Evolutionary conservation across 2,797 vertebrate species (phyloP), one percentile per base, ranked within the genome.

Genomic region (Enteromius treurensis): DNA sequence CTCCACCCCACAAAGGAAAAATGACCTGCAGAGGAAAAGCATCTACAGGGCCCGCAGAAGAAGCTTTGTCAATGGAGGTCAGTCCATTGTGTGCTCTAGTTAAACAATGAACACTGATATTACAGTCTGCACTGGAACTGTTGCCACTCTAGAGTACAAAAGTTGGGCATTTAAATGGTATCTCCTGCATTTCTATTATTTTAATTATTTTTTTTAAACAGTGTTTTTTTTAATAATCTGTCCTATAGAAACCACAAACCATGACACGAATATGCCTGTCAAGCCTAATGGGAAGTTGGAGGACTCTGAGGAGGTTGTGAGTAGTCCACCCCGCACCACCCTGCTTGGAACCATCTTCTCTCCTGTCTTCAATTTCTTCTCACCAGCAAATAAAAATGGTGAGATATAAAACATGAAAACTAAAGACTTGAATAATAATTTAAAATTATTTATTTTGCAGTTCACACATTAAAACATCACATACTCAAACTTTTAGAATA

Each of bases 361-460:
- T 86, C 98, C 98, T 0, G 98, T 99, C 88, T 99, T 99, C 93
- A 99, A 98, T 93, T 99, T 98, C 91, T 99, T 99, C 93, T 99
- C 98, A 95, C 96, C 97, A 95, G 95, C 98, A 94, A 96, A 95
- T 93, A 98, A 99, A 95, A 99, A 98, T 94, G 96, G 98, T 98
- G 91, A 92, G 82, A 64, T 17, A 7, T 17, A 34, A 75, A 55
- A 55, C 32, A 37, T 70, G n/a, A 17, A 47, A 14, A 29, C 69
- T 29, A 71, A 47, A 49, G 23, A 49, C 19, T 19, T 73, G 42
- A 47, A 49, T 11, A 7, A 29, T 47, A 1, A 26, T 32, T 10
- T 49, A 10, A 49, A 71, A 73, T 73, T 5, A 45, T 26, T 71
- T 47, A 7, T 71, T 14, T 17, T 8, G 29, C 4, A 29, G 23